Evolutionary conservation across 2,113 vertebrate species (phyloP).

Genomic region (Hypocryptadius cinnamomeus): DNA sequence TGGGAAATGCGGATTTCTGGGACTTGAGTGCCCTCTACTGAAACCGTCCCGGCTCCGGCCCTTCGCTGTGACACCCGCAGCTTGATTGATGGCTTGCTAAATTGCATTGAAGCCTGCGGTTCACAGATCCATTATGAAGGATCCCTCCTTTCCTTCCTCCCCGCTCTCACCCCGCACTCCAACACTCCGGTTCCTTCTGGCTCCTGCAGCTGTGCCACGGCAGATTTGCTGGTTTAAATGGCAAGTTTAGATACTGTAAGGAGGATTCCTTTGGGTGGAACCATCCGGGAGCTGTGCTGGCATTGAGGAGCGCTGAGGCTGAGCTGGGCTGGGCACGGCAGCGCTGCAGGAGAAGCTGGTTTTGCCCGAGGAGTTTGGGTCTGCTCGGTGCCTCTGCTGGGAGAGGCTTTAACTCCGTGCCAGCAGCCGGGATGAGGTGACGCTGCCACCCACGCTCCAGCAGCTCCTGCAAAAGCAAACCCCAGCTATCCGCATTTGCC

Average conservation of each 20-base stretch:
- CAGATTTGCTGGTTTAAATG: too few species aligned
- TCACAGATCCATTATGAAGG: background rate
- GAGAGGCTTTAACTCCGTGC: accelerated
- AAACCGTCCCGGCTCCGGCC: constrained; percentile 67
- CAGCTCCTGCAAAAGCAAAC: background rate
- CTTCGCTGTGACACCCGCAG: background rate
- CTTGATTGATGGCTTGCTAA: background rate
- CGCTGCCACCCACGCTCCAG: accelerated
- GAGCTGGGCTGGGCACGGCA: accelerated
- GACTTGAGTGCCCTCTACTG: constrained; percentile 88
- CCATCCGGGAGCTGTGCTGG: accelerated
- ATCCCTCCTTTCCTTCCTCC: background rate
- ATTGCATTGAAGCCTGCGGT: background rate
- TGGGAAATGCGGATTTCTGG: constrained; percentile 77
- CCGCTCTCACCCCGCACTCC: accelerated
- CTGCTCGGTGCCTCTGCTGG: accelerated
- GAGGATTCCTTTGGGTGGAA: background rate
- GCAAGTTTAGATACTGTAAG: accelerated
- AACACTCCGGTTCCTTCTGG: accelerated
- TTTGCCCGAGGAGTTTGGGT: accelerated
- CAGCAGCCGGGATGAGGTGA: background rate
- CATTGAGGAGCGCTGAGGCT: accelerated
- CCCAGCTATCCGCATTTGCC: accelerated
- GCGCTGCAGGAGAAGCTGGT: accelerated
- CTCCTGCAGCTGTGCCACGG: background rate